A percentile compares a stretch with the other conserved stretches of the same genome.
Conservation (phyloP, 2,113 vertebrate genomes). For the Ranitomeya imitator region DNA sequence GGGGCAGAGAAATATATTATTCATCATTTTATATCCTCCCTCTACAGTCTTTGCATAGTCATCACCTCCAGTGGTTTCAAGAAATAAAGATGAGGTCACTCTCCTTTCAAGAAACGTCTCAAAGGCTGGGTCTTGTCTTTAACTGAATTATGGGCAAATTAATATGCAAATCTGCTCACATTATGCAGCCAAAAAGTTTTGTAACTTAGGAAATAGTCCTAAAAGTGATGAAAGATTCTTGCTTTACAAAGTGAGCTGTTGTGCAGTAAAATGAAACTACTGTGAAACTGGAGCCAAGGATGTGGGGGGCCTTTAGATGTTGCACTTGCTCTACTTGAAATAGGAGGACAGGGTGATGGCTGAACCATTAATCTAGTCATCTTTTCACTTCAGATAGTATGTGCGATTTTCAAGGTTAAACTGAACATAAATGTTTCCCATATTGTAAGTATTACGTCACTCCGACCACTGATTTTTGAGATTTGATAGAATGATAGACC, state of each 20-base stretch:
- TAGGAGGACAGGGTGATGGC: background rate
- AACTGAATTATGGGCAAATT: constrained; percentile 33
- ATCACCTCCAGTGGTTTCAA: background rate
- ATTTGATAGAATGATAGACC: too few relatives aligned
- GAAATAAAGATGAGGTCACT: constrained; percentile 30
- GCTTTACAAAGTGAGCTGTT: background rate
- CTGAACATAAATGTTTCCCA: too few relatives aligned
- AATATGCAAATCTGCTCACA: constrained; percentile 35
- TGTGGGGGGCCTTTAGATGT: background rate
- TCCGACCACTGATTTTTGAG: too few relatives aligned
- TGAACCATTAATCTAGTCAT: background rate
- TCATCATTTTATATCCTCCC: background rate
- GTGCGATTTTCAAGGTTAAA: too few relatives aligned
- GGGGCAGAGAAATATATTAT: background rate
- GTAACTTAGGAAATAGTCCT: background rate
- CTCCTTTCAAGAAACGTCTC: constrained; percentile 29
- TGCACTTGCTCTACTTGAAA: background rate
- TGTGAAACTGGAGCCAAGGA: background rate
- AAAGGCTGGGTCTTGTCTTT: constrained; percentile 27
- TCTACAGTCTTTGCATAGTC: background rate
- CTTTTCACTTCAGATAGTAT: background rate
- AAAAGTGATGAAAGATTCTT: background rate
- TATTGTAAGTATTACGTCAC: too few relatives aligned
- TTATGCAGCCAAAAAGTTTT: background rate
- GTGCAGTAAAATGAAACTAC: background rate